Conservation (phyloP, 2,888 invertebrate genomes). For the Parascotia fuliginaria region DNA sequence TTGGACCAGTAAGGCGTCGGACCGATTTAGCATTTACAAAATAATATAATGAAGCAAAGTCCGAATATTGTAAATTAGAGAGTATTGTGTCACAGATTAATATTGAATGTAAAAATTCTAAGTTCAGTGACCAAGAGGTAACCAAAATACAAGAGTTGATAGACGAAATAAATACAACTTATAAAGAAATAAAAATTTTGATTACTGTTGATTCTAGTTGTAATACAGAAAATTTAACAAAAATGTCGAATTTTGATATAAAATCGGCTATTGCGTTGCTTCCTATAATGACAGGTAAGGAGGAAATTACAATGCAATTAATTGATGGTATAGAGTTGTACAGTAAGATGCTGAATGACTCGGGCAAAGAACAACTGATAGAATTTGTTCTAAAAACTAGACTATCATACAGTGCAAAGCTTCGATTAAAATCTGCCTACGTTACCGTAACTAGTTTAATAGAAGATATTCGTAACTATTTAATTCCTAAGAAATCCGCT, state of each 20-base stretch:
- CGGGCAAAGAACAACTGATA: constrained; percentile 6
- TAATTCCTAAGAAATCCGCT: constrained; percentile 19
- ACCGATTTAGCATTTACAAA: too few species aligned
- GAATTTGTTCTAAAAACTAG: constrained; percentile 15
- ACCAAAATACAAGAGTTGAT: too few species aligned
- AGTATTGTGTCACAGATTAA: too few species aligned
- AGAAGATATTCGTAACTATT: constrained; percentile 5
- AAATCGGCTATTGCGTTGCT: neutral
- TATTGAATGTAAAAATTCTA: too few species aligned
- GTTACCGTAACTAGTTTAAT: neutral
- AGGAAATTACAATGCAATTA: neutral
- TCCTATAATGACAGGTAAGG: constrained; percentile 1
- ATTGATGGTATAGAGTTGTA: neutral
- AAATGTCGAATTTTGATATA: neutral
- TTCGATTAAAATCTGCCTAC: neutral
- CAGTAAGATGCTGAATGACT: neutral
- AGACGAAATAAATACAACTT: too few species aligned
- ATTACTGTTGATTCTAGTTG: too few species aligned
- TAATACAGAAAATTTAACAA: too few species aligned
- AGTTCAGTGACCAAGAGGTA: too few species aligned
- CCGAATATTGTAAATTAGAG: too few species aligned
- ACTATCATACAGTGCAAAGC: constrained; percentile 8
- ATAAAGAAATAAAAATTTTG: too few species aligned
- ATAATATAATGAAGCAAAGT: too few species aligned
- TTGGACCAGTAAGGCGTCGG: too few species aligned